phyloP scores from a whole-genome alignment of 2,888 invertebrate genomes.

The Koerneria pararmatus region DNA sequence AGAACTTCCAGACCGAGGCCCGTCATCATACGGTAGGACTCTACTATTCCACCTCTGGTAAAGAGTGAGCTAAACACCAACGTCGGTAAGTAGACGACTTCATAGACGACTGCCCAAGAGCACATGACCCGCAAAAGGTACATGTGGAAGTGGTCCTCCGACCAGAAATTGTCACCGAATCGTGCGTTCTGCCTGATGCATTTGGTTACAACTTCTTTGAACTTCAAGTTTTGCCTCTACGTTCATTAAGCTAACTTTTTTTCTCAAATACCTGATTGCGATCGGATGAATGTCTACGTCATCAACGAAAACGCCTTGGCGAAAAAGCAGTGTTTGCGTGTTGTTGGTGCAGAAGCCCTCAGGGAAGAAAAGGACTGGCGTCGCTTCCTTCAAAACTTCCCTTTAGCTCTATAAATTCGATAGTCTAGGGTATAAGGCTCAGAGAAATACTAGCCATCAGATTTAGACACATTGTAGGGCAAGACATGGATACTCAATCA shows the following conservation, averaged over 20 bases:
- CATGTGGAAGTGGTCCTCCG: conserved; percentile 18
- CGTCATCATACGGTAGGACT: no score
- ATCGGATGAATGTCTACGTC: conserved; percentile 21
- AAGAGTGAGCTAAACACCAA: no score
- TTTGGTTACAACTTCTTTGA: background rate
- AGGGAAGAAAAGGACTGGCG: conserved; percentile 19
- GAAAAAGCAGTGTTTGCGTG: conserved; percentile 20
- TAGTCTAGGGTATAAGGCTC: no score
- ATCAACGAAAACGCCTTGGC: conserved; percentile 13
- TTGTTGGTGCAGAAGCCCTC: conserved; percentile 22
- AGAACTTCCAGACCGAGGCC: no score
- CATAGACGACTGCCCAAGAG: conserved; percentile 18
- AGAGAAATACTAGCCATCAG: no score
- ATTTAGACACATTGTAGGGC: no score
- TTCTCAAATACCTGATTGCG: conserved; percentile 3
- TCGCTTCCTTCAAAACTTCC: background rate
- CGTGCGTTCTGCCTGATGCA: conserved; percentile 17
- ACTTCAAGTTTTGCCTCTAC: background rate
- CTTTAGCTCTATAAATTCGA: no score
- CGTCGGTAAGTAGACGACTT: conserved; percentile 16
- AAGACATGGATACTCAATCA: no score
- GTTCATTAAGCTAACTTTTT: background rate
- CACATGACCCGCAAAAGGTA: conserved; percentile 17
- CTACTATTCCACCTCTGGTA: no score
- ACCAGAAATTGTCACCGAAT: conserved; percentile 21